Evolutionary conservation across 2,797 vertebrate genomes (phyloP), one percentile per base, ranked within the genome.

Genomic region (Microchirus variegatus): DNA sequence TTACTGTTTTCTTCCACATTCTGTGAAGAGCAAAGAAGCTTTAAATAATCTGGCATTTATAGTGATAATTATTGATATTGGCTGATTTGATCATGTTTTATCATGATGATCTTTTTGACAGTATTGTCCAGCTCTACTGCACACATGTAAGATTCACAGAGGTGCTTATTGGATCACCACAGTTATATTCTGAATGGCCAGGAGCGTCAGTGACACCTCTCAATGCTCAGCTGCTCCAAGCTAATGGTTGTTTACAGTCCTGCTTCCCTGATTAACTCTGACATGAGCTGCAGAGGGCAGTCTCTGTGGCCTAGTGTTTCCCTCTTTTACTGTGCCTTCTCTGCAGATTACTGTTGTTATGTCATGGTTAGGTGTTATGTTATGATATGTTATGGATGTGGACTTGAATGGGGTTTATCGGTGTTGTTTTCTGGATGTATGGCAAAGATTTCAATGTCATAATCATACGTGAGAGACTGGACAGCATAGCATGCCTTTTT

Each of bases 221-320:
- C 44, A 10, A 7, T 62, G 55, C 62, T 56, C 51, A 36, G 49
- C 66, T 53, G 16, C 5, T 1, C 43, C 1, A 1, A 31, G 19
- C 42, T 77, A 61, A 50, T 66, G 67, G 57, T 22, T 63, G 1
- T 75, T 77, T 64, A 77, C 61, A 72, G 72, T 49, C 56, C 14
- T 41, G 51, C 49, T 77, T 67, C 37, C 47, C 60, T 63, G 75
- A 81, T 79, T 59, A 60, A 73, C 77, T 77, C 62, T 81, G 80
- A 81, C 77, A 67, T 75, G 70, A 80, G 78, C 78, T 71, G 54
- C 65, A 65, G 52, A 74, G 41, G 22, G 74, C 42, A 50, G 40
- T 19, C 53, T 57, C 15, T 59, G 16, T 43, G 41, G 63, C 22
- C 58, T 67, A 69, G 18, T 15, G 35, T 44, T 57, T 70, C 1